Evolutionary conservation across 2,888 invertebrate species (phyloP).

Genomic region (Melanophora roralis): DNA sequence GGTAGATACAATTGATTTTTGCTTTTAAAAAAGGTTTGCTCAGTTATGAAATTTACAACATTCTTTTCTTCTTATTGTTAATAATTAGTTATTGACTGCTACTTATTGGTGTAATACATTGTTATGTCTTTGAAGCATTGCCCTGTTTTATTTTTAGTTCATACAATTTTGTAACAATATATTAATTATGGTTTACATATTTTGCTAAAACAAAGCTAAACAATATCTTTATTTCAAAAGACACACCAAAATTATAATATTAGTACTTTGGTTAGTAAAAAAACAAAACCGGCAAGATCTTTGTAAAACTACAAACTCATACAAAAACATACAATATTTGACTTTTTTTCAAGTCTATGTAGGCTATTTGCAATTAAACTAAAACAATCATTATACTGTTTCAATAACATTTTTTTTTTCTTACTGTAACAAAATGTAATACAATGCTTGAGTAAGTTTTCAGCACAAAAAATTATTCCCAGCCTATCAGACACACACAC

Average conservation of each 20-base stretch:
- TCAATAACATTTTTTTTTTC: constrained; percentile 1
- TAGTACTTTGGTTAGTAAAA: neutral
- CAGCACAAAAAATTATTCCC: constrained; percentile 4
- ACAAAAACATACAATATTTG: too few relatives aligned
- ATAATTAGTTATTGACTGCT: too few relatives aligned
- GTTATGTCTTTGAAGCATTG: neutral
- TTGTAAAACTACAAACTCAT: too few relatives aligned
- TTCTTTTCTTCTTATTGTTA: too few relatives aligned
- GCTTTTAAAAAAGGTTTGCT: too few relatives aligned
- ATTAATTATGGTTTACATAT: neutral
- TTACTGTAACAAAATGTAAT: neutral
- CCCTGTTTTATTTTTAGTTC: neutral
- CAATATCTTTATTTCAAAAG: neutral
- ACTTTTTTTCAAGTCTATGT: constrained; percentile 1
- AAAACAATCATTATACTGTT: constrained; percentile 38
- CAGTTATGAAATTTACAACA: too few relatives aligned
- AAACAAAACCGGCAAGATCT: neutral
- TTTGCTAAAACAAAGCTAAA: neutral
- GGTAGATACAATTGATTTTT: too few relatives aligned
- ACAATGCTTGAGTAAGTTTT: constrained; percentile 29
- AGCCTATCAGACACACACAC: neutral
- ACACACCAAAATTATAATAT: neutral
- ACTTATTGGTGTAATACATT: too few relatives aligned
- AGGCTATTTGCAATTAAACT: constrained; percentile 24
- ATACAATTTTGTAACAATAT: neutral